Base-by-base conservation (phyloP, 1,140 invertebrate species). In the Cepaea nemoralis region DNA sequence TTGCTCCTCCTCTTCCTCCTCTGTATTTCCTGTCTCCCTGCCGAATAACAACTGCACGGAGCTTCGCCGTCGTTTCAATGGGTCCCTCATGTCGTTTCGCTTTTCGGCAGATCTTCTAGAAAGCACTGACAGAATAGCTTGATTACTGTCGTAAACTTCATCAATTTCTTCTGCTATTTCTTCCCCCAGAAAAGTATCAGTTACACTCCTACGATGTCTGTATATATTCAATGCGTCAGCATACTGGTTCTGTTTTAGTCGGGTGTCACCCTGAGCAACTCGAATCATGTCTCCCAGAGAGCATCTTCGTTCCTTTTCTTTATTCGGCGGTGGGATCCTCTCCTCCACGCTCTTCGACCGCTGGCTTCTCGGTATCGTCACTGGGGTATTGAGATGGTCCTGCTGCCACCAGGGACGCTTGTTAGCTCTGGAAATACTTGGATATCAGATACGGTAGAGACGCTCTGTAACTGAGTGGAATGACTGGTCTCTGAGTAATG, bases 151-250 rank as follows among this genome's bases (percentile, higher is more conserved):
- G 24, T 40, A 69, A 33, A 40, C 73, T 24, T 73, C 66, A 39
- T 45, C 40, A 5, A 35, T 39, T 12, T 77, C 77, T 39, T 77
- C 79, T 2, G 73, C 80, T 3, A 78, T 81, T 10, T 80, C 80
- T 16, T 42, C 74, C 0, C 83, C 83, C 48, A 83, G 76, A 74
- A 81, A 83, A 0, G 83, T 83, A 42, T 83, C 83, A 0, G 83
- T 83, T 1, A 83, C 74, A 39, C 83, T 83, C 0, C 39, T 50
- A 0, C 83, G 79, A 42, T 83, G 83, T 14, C 80, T 39, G 78
- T 83, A 83, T 24, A 83, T 73, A 71, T 83, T 83, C 24, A 81
- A 39, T 10, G 83, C 83, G 80, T 83, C 74, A 12, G 55, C 80
- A 27, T 78, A 40, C 2, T 42, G 55, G 31, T 55, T 39, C 19